Evolutionary conservation across 2,888 invertebrate species (phyloP).

Genomic region (Mylabris sibirica): DNA sequence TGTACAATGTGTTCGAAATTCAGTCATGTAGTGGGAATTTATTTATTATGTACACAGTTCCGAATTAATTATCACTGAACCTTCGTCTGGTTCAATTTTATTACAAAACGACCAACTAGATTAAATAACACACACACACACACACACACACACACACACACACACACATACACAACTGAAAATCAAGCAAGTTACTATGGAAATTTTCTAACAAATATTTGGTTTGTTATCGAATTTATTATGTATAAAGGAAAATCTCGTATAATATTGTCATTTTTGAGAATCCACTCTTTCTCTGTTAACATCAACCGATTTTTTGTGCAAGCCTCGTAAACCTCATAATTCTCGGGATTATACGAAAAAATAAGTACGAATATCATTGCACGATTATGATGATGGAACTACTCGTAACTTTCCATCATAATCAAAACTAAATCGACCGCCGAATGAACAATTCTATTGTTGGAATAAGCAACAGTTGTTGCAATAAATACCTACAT

Average conservation of each 20-base stretch:
- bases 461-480: background rate
- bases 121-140: background rate
- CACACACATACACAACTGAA: background rate
- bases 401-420: background rate
- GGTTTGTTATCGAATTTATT: background rate
- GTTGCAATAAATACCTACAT: background rate
- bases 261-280: background rate
- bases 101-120: background rate
- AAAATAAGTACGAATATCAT: background rate
- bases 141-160: background rate
- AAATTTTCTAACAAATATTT: background rate
- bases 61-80: slow-evolving; percentile 11
- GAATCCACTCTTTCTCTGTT: background rate
- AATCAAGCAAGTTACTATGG: background rate
- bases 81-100: background rate
- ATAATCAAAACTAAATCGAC: background rate
- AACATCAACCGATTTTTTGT: background rate
- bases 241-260: background rate
- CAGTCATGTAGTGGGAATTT: background rate
- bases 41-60: slow-evolving; percentile 8
- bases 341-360: background rate
- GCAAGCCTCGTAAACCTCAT: background rate
- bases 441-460: background rate
- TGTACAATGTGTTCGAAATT: background rate
- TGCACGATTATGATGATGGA: background rate